These are phyloP conservation scores for Trichomalopsis sarcophagae DNA, from an alignment of 1,140 invertebrate species.

Conservation along the genomic window DNA sequence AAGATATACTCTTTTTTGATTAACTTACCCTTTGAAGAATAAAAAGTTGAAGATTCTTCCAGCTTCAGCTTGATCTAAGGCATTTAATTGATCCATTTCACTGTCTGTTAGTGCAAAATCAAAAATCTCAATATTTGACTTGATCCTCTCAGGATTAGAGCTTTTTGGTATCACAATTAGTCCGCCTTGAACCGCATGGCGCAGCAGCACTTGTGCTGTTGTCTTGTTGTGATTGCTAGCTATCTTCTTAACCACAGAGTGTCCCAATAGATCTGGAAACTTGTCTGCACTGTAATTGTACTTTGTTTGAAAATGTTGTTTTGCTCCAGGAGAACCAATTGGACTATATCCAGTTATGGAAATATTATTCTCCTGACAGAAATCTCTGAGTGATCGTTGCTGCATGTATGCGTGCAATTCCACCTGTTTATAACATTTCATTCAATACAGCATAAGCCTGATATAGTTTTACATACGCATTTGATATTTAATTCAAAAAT, in stretches of 20 bases:
- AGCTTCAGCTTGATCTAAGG: conserved; percentile 74
- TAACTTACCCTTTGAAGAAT: conserved; percentile 76
- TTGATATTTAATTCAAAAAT: neutral
- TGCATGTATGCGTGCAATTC: conserved; percentile 90
- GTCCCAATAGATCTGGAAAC: conserved; percentile 82
- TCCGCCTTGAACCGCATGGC: conserved; percentile 84
- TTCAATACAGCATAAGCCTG: conserved; percentile 42
- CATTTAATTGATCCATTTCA: conserved; percentile 74
- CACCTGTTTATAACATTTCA: conserved; percentile 74
- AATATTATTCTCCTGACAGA: conserved; percentile 83
- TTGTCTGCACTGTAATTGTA: conserved; percentile 74
- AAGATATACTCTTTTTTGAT: neutral
- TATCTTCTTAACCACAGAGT: conserved; percentile 81
- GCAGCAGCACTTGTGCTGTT: conserved; percentile 86
- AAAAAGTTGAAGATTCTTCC: conserved; percentile 78
- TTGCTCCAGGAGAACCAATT: conserved; percentile 82
- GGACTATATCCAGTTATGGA: conserved; percentile 89
- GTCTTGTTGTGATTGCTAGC: conserved; percentile 82
- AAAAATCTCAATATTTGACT: conserved; percentile 79
- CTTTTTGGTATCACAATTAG: conserved; percentile 91
- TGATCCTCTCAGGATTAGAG: conserved; percentile 82
- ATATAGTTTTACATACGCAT: conserved; percentile 18
- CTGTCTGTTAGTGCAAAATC: conserved; percentile 76
- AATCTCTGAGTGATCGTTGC: conserved; percentile 84
- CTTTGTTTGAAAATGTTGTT: conserved; percentile 71